Evolutionary conservation across 2,113 vertebrate genomes (phyloP), one percentile per base, ranked within the genome.

Genomic region (Odontesthes bonariensis): DNA sequence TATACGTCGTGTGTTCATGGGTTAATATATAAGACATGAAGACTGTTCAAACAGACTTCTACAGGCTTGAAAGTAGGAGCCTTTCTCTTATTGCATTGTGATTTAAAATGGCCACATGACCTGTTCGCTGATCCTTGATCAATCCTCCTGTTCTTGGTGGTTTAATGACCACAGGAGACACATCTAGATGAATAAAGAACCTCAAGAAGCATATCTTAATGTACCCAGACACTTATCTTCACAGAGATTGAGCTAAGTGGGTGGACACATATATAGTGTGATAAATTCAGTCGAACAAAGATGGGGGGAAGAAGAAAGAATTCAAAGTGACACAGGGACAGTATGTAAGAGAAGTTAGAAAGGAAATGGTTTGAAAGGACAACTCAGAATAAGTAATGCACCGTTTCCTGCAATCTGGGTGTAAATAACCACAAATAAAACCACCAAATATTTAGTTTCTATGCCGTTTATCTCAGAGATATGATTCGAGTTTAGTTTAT

Each of bases 131-230:
- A 81, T 79, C 74, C 77, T 27, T 42, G 71, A 79, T 86, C 55
- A 57, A 60, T 32, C 14, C 59, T 73, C 60, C 67, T 62, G 71
- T 80, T 84, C 78, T 27, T 12, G 20, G 70, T 65, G 57, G 32
- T 59, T 85, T 82, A 83, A 82, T 83, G 81, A 75, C 76, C 42
- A 42, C 49, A 59, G 38, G 4, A 79, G 52, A 73, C 47, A 64
- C 33, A 23, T 74, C 13, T 8, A 56, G 78, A 67, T 49, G 59
- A 63, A 66, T 57, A 8, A 49, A 38, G 9, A 73, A 75, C 56
- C 61, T 53, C 71, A 33, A 59, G 75, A 44, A 40, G 69, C 66
- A 27, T 35, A 7, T 72, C 72, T 13, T 69, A 65, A 83, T 72
- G 33, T 46, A 20, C 20, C 58, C 63, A 0, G 64, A 67, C 44